Evolutionary conservation across 2,797 vertebrate species (phyloP).

Genomic region (Helarctos malayanus): DNA sequence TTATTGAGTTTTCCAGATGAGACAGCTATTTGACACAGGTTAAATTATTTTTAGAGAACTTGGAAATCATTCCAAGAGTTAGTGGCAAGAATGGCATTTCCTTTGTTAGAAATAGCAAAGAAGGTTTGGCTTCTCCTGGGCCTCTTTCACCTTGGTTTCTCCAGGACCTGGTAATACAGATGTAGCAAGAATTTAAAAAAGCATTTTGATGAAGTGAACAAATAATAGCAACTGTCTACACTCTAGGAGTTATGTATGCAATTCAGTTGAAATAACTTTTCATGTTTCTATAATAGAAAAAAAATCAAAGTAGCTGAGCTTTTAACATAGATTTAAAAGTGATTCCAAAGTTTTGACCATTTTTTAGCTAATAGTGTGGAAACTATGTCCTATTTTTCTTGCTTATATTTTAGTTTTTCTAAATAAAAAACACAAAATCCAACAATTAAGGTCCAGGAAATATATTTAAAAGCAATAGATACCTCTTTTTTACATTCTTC

Average conservation of each 20-base stretch:
- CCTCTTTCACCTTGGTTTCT: constrained; percentile 76
- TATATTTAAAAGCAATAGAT: neutral
- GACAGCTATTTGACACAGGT: constrained; percentile 83
- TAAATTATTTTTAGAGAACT: constrained; percentile 84
- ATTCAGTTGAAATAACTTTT: constrained; percentile 80
- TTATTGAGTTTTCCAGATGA: constrained; percentile 83
- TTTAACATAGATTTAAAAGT: constrained; percentile 77
- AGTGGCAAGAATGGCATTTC: constrained; percentile 83
- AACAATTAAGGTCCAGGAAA: neutral
- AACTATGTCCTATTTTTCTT: constrained; percentile 57
- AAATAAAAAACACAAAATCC: constrained; percentile 23
- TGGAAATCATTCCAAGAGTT: constrained; percentile 82
- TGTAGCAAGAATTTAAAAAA: constrained; percentile 80
- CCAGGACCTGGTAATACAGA: constrained; percentile 75
- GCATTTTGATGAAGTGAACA: constrained; percentile 83
- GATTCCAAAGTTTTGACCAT: constrained; percentile 62
- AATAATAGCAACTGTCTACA: constrained; percentile 82
- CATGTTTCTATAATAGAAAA: constrained; percentile 67
- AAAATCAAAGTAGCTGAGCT: constrained; percentile 70
- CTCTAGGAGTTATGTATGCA: constrained; percentile 76
- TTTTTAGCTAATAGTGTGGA: constrained; percentile 64
- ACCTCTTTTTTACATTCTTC: neutral
- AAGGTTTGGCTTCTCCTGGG: constrained; percentile 66
- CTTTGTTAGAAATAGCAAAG: constrained; percentile 81
- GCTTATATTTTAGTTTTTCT: constrained; percentile 56